phyloP scores from a whole-genome alignment of 1,140 invertebrate species.

The Zaprionus gabonicus region DNA sequence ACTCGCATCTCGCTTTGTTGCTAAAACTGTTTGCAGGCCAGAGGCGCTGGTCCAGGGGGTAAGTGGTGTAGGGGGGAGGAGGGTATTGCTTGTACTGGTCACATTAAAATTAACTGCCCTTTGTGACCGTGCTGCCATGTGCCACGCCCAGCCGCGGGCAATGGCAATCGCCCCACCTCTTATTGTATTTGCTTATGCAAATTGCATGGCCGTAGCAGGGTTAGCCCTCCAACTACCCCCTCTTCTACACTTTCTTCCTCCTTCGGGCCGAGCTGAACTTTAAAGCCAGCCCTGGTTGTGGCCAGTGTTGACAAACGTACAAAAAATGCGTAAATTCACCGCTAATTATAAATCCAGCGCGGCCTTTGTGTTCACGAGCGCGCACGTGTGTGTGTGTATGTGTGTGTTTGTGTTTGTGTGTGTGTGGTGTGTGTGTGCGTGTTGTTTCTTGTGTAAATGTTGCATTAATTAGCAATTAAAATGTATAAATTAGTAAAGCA shows the following conservation, averaged over 20 bases:
- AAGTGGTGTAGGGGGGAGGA: conserved; percentile 16
- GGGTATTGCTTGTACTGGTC: conserved; percentile 8
- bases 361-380: conserved; percentile 5
- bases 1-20: conserved; percentile 9
- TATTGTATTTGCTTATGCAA: conserved; percentile 68
- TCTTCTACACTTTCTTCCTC: not conserved
- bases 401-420: conserved; percentile 14
- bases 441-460: conserved; percentile 45
- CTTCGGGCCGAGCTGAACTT: not conserved
- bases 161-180: not conserved
- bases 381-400: conserved; percentile 1
- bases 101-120: conserved; percentile 65
- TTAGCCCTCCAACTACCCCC: not conserved
- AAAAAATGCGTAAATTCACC: conserved; percentile 53
- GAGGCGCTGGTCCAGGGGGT: not conserved
- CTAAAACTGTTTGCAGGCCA: conserved; percentile 6
- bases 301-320: conserved; percentile 62
- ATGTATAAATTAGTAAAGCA: conserved; percentile 70
- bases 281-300: not conserved
- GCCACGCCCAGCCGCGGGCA: not conserved
- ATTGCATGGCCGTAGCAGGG: conserved; percentile 28
- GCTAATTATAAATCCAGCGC: conserved; percentile 68
- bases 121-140: conserved; percentile 24
- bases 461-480: conserved; percentile 79
- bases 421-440: conserved; percentile 23